phyloP scores from a whole-genome alignment of 2,113 vertebrate genomes.

The Engystomops pustulosus region DNA sequence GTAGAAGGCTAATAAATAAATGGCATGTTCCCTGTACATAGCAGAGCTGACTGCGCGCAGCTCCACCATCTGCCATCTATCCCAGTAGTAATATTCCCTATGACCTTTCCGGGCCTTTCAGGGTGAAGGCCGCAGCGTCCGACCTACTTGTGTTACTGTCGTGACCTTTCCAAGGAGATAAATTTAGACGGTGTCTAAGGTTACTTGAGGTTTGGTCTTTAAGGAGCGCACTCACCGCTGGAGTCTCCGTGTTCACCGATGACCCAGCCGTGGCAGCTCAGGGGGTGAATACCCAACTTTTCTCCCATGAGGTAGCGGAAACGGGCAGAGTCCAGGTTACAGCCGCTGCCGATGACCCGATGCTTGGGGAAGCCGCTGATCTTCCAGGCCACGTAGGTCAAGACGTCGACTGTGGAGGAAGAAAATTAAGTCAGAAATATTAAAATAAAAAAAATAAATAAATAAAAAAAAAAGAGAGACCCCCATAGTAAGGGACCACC shows the following conservation, averaged over 20 bases:
- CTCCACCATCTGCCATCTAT: not conserved
- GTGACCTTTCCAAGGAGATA: constrained; percentile 67
- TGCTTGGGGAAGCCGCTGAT: constrained; percentile 95
- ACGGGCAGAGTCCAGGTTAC: constrained; percentile 94
- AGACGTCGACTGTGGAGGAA: constrained; percentile 83
- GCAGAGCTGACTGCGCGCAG: not conserved
- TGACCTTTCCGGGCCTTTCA: not conserved
- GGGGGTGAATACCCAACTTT: constrained; percentile 85
- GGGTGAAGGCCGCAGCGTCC: constrained; percentile 40
- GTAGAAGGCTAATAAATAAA: no score
- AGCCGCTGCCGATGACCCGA: constrained; percentile 94
- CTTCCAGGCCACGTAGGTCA: constrained; percentile 98
- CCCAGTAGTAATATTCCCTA: not conserved
- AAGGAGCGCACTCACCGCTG: constrained; percentile 80
- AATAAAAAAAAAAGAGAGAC: no score
- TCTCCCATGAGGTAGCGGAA: constrained; percentile 96
- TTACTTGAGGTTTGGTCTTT: constrained; percentile 59
- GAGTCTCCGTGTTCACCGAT: constrained; percentile 95
- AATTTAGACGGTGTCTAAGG: constrained; percentile 69
- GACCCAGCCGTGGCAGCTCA: constrained; percentile 95
- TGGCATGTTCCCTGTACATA: not conserved
- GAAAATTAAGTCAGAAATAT: not conserved
- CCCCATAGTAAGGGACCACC: not conserved
- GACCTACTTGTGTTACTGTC: constrained; percentile 64
- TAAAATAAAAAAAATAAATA: no score